phyloP scores from a whole-genome alignment of 1,140 invertebrate species.

The Drosophila novamexicana region DNA sequence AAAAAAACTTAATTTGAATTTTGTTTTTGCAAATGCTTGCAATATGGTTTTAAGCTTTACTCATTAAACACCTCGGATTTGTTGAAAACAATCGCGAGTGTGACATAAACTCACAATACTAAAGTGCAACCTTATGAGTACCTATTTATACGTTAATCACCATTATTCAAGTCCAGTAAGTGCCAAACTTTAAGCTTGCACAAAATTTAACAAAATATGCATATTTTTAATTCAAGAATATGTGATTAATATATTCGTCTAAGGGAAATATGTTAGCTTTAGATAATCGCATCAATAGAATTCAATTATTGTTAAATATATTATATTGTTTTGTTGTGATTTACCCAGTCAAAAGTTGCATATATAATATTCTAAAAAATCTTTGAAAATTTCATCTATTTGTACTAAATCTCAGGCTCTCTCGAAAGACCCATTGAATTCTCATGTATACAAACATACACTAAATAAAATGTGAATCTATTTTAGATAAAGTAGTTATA shows the following conservation, averaged over 20 bases:
- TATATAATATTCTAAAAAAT: not conserved
- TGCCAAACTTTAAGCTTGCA: constrained; percentile 53
- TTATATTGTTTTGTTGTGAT: constrained; percentile 14
- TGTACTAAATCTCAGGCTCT: constrained; percentile 57
- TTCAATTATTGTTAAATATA: constrained; percentile 1
- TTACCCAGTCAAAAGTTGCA: constrained; percentile 10
- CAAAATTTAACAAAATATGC: constrained; percentile 11
- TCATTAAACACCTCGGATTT: constrained; percentile 16
- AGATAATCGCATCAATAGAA: not conserved
- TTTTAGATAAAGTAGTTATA: constrained; percentile 42
- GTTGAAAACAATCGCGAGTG: constrained; percentile 26
- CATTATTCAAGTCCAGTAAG: constrained; percentile 24
- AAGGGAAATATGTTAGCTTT: no score
- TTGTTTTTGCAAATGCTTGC: constrained; percentile 23
- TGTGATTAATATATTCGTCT: not conserved
- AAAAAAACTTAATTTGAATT: constrained; percentile 51
- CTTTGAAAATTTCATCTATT: constrained; percentile 35
- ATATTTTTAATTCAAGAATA: constrained; percentile 7
- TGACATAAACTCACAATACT: constrained; percentile 15
- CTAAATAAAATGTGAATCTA: constrained; percentile 37
- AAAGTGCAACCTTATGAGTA: not conserved
- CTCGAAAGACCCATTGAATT: constrained; percentile 23
- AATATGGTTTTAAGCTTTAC: constrained; percentile 68
- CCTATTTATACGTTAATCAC: constrained; percentile 3
- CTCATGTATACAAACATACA: constrained; percentile 17